phyloP scores from a whole-genome alignment of 2,797 vertebrate genomes.

The Cyprinella venusta region DNA sequence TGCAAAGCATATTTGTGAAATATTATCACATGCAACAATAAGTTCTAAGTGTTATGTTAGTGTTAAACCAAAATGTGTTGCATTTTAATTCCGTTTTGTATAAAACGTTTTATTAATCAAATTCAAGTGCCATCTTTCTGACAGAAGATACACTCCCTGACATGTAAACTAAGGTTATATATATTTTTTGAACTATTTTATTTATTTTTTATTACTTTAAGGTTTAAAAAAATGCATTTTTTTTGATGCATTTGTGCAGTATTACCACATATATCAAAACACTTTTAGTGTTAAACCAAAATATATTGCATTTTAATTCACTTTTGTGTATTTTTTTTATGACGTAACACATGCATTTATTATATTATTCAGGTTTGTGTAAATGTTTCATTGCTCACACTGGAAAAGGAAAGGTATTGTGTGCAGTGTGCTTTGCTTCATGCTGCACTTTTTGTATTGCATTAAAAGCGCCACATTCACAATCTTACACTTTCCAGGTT shows the following conservation, averaged over 20 bases:
- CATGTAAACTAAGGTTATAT: neutral
- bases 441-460: neutral
- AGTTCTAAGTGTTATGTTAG: neutral
- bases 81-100: neutral
- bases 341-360: no score
- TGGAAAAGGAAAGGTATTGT: neutral
- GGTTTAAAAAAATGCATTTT: no score
- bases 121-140: neutral
- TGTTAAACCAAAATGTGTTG: neutral
- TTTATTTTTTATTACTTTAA: neutral
- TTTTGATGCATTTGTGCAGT: no score
- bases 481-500: neutral
- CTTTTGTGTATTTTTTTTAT: no score
- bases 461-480: neutral
- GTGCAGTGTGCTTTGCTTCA: neutral
- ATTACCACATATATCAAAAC: no score
- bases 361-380: no score
- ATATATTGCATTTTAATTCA: no score
- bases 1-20: neutral
- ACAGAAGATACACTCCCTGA: neutral
- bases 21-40: neutral
- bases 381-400: constrained; percentile 49
- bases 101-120: neutral
- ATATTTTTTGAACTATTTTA: neutral
- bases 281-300: no score